Base-by-base conservation (phyloP, 2,888 invertebrate genomes). In the Matsumyia berberina region DNA sequence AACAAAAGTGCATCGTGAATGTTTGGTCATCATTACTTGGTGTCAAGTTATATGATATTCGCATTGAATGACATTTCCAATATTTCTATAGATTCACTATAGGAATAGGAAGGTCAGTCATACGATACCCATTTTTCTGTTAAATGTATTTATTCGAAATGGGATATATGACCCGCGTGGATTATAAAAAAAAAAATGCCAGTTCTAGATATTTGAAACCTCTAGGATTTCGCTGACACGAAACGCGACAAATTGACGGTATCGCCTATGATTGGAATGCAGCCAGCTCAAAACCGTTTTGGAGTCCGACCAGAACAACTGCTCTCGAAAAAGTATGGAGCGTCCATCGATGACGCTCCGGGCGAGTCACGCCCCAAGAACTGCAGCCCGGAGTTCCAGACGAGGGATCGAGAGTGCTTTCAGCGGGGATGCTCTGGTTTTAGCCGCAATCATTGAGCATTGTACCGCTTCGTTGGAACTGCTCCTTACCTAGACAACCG, bases 261-360 rank as follows among this genome's bases (percentile, higher is more conserved):
- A 87, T 57, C 86, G 87, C 69, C 87, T 73, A 0, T 81, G 77
- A 11, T 87, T 85, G 7, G 86, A 86, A 44, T 70, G 46, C n/a
- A n/a, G n/a, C n/a, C n/a, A n/a, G n/a, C n/a, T n/a, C n/a, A n/a
- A n/a, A n/a, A n/a, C n/a, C n/a, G n/a, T 87, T 49, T 39, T 79
- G 8, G 88, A 88, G 35, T 88, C 88, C 0, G 86, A 70, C 87
- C 87, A 88, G 42, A 85, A 86, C 5, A 39, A 24, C 0, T n/a
- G 79, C 7, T 69, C 19, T 2, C 17, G 17, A n/a, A 87, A 77
- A 0, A 24, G 19, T 11, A 88, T 58, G 1, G 60, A 46, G n/a
- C 73, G 77, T 39, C 53, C 37, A 33, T 33, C 0, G 24, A 44
- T 86, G 39, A 37, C 58, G 9, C 64, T n/a, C 49, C 66, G 86